phyloP scores from a whole-genome alignment of 1,140 invertebrate species.

The Drosophila suzukii region DNA sequence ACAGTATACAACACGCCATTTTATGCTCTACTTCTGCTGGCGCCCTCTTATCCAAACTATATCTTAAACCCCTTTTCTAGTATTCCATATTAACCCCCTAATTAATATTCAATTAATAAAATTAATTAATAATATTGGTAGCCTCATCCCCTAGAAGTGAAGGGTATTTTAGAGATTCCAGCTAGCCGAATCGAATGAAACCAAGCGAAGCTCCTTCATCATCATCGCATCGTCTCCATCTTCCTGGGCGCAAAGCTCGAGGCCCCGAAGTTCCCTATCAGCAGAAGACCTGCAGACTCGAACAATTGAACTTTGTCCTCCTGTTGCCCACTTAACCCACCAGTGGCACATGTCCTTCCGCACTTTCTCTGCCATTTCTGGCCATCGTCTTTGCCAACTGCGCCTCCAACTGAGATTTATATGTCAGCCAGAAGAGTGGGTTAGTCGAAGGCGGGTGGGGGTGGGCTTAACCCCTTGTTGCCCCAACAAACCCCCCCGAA shows the following conservation, averaged over 20 bases:
- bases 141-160: too few relatives aligned
- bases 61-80: too few relatives aligned
- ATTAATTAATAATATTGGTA: too few relatives aligned
- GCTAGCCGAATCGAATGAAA: not conserved
- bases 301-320: slow-evolving; percentile 42
- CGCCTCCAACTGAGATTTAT: slow-evolving; percentile 57
- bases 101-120: too few relatives aligned
- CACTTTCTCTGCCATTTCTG: slow-evolving; percentile 24
- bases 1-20: too few relatives aligned
- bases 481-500: not conserved
- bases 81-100: too few relatives aligned
- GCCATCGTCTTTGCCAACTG: slow-evolving; percentile 47
- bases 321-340: slow-evolving; percentile 3
- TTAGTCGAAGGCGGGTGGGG: not conserved
- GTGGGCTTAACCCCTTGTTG: not conserved
- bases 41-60: too few relatives aligned
- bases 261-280: slow-evolving; percentile 5
- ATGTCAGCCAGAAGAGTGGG: slow-evolving; percentile 13
- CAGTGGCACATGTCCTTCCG: not conserved
- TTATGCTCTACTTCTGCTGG: too few relatives aligned
- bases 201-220: slow-evolving; percentile 28
- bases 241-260: not conserved
- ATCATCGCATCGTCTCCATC: slow-evolving; percentile 14
- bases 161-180: not conserved
- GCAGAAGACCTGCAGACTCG: slow-evolving; percentile 6